Percentiles rank a stretch among this genome's conserved stretches.
phyloP scores from a whole-genome alignment of 2,888 invertebrate genomes.

The Ectemnius continuus region DNA sequence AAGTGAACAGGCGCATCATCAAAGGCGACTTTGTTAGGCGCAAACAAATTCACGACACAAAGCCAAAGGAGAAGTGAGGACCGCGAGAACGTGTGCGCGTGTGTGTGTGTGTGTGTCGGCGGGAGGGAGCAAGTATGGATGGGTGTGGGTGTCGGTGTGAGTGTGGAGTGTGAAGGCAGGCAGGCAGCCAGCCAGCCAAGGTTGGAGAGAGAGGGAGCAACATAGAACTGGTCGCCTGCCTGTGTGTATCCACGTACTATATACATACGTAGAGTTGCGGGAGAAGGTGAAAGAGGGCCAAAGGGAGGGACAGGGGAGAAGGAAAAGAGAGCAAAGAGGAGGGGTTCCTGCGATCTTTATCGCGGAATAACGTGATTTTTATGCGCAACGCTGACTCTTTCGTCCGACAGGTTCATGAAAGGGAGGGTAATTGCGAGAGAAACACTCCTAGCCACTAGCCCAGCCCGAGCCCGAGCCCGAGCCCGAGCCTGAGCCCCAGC shows the following conservation, averaged over 20 bases:
- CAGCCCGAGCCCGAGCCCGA: no score
- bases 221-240: neutral
- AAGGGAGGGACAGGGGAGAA: neutral
- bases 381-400: neutral
- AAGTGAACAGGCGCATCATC: constrained; percentile 7
- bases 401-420: no score
- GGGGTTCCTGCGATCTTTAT: constrained; percentile 5
- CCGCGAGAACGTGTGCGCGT: no score
- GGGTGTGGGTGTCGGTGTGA: neutral
- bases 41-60: constrained; percentile 16
- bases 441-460: no score
- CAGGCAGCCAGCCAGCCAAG: neutral
- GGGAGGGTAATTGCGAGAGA: no score
- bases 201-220: neutral
- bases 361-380: constrained; percentile 10
- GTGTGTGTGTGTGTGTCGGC: no score
- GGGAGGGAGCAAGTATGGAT: neutral
- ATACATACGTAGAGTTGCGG: no score
- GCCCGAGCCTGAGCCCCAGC: no score
- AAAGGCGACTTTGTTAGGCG: constrained; percentile 15
- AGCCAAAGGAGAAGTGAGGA: neutral
- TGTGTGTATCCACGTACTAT: no score
- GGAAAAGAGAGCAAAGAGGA: neutral
- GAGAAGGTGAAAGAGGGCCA: no score
- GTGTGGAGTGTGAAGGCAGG: neutral